Conservation (phyloP, 2,113 vertebrate species). For the Cynocephalus volans region DNA sequence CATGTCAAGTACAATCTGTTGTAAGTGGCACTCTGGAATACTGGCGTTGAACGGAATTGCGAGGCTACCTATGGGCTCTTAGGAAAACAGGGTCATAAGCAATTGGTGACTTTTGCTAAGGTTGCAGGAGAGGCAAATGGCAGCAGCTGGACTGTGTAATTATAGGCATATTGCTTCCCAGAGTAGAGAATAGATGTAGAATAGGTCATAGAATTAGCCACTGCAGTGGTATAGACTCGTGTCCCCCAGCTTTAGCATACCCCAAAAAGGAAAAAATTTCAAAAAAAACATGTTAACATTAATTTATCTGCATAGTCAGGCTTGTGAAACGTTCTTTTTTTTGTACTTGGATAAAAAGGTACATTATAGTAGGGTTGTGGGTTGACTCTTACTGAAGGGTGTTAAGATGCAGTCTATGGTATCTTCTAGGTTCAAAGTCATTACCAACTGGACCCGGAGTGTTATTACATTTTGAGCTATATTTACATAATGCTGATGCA, state of each 20-base stretch:
- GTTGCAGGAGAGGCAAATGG: background rate
- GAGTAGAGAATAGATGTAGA: background rate
- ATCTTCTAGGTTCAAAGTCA: background rate
- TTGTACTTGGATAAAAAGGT: background rate
- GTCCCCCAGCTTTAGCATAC: background rate
- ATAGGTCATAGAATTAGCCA: background rate
- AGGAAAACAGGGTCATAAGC: background rate
- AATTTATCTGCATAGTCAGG: background rate
- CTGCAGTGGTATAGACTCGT: background rate
- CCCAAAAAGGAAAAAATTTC: background rate
- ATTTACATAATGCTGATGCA: background rate
- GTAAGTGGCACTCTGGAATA: background rate
- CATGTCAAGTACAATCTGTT: background rate
- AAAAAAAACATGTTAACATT: background rate
- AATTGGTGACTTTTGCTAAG: background rate
- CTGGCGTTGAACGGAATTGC: background rate
- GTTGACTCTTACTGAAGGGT: background rate
- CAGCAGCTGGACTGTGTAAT: background rate
- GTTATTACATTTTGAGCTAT: conserved; percentile 54
- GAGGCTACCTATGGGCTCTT: background rate
- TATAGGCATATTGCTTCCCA: background rate
- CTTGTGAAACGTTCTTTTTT: background rate
- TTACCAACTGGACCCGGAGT: background rate
- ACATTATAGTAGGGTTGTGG: background rate
- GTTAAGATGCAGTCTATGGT: background rate